phyloP scores from a whole-genome alignment of 1,140 invertebrate genomes.

The Pogonognathellus flavescens region DNA sequence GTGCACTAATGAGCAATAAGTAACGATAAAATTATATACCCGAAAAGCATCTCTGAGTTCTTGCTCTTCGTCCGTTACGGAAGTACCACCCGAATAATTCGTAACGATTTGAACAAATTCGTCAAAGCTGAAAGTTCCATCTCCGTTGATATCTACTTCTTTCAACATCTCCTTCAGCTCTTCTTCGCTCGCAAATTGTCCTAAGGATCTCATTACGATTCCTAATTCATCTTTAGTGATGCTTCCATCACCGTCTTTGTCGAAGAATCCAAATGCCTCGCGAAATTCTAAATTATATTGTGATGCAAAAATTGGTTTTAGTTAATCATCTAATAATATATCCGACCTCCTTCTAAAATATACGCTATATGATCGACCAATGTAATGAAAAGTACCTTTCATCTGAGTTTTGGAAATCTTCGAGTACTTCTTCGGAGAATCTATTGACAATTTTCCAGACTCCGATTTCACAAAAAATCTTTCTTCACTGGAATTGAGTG shows the following conservation, averaged over 20 bases:
- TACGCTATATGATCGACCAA: no score
- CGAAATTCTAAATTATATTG: constrained; percentile 78
- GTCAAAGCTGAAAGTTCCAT: constrained; percentile 91
- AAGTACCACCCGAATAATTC: constrained; percentile 80
- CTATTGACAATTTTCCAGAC: constrained; percentile 20
- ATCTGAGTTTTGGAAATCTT: constrained; percentile 62
- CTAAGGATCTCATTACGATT: constrained; percentile 85
- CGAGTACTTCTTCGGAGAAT: constrained; percentile 57
- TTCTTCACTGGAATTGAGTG: neutral
- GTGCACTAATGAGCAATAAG: neutral
- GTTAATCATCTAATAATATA: no score
- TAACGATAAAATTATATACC: constrained; percentile 70
- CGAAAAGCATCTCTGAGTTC: constrained; percentile 89
- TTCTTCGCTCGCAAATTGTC: constrained; percentile 86
- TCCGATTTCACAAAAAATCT: neutral
- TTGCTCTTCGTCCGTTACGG: constrained; percentile 80
- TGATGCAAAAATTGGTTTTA: neutral
- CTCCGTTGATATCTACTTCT: constrained; percentile 78
- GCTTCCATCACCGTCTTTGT: constrained; percentile 89
- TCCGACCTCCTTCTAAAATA: no score
- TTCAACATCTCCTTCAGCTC: constrained; percentile 89
- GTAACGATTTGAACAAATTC: constrained; percentile 93
- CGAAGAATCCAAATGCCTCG: constrained; percentile 89
- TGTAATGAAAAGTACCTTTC: neutral
- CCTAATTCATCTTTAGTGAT: constrained; percentile 90